phyloP scores from a whole-genome alignment of 2,113 vertebrate genomes.

The Aix galericulata region DNA sequence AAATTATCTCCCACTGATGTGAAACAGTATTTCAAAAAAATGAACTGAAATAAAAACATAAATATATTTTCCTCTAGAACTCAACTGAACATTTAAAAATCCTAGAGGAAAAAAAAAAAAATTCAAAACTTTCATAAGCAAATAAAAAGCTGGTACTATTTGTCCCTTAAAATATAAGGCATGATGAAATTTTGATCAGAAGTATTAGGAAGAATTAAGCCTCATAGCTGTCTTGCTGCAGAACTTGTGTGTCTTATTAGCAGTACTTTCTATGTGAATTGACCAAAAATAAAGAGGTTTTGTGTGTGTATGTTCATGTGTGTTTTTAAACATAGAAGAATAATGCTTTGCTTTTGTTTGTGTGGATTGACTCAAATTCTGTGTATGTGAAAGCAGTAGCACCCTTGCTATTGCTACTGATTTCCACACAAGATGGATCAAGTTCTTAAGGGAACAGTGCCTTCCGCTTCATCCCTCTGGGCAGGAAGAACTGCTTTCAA shows the following conservation, averaged over 20 bases:
- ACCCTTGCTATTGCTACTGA: background rate
- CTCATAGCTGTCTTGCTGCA: background rate
- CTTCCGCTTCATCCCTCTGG: slow-evolving; percentile 14
- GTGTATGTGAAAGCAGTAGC: background rate
- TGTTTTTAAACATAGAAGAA: background rate
- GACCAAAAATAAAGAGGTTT: fast-evolving
- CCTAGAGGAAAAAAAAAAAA: background rate
- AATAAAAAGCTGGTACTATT: background rate
- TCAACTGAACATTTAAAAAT: background rate
- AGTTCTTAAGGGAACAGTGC: background rate
- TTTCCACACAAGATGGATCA: background rate
- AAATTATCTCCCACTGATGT: background rate
- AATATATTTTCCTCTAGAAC: slow-evolving; percentile 12
- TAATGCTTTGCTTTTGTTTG: background rate
- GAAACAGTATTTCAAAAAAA: background rate
- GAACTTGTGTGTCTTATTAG: background rate
- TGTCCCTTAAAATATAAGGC: background rate
- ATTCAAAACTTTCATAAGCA: background rate
- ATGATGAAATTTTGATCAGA: background rate
- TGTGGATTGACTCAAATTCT: background rate
- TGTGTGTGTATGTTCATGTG: background rate
- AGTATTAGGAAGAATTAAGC: background rate
- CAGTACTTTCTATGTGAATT: background rate
- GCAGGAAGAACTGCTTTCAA: slow-evolving; percentile 16
- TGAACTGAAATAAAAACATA: background rate